These are phyloP conservation scores for Accipiter cooperii DNA, from an alignment of 2,113 vertebrate species.

Conservation along the genomic window DNA sequence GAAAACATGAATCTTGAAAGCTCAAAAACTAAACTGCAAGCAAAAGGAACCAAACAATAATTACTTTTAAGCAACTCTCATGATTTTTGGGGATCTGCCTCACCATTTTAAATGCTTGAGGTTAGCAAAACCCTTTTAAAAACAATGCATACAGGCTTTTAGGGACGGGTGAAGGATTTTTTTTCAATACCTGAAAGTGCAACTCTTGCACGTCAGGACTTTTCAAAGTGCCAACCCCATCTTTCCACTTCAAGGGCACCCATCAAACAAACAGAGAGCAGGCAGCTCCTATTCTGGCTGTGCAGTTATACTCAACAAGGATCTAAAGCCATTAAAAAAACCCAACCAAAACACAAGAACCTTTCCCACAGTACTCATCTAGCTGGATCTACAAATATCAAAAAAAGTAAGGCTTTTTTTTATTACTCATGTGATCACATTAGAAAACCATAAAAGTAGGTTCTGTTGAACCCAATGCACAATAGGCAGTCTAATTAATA, in stretches of 20 bases:
- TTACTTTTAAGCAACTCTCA: not conserved
- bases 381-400: not conserved
- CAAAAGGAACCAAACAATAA: not conserved
- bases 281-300: not conserved
- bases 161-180: not conserved
- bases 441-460: not conserved
- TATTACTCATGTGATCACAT: not conserved
- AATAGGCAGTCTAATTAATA: not conserved
- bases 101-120: not conserved
- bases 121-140: not conserved
- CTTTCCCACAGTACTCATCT: not conserved
- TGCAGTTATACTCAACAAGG: not conserved
- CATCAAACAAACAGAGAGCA: not conserved
- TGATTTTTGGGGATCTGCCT: not conserved
- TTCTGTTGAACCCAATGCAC: not conserved
- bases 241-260: not conserved
- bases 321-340: not conserved
- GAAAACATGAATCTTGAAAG: constrained; percentile 18
- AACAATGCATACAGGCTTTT: not conserved
- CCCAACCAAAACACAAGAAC: not conserved
- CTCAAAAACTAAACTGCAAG: not conserved
- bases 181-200: not conserved
- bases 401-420: not conserved
- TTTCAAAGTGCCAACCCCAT: not conserved
- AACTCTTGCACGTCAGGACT: not conserved